These are phyloP conservation scores for Phyto melanocephala DNA, from an alignment of 2,888 invertebrate species.

Conservation along the genomic window DNA sequence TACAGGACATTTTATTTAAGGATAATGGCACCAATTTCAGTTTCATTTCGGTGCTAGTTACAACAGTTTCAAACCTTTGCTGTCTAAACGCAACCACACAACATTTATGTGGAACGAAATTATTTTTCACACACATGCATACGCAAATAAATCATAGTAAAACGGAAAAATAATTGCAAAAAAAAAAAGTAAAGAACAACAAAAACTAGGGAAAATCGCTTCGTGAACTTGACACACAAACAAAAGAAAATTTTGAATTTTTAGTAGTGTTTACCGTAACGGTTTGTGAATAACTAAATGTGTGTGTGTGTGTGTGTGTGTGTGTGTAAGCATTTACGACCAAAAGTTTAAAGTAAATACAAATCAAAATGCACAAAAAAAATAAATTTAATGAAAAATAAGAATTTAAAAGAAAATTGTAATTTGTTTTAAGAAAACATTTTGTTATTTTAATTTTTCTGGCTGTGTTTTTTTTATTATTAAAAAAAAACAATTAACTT, in stretches of 20 bases:
- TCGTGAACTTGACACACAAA: constrained; percentile 64
- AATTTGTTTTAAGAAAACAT: no score
- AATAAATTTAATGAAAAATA: constrained; percentile 1
- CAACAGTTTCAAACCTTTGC: constrained; percentile 40
- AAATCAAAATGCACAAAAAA: neutral
- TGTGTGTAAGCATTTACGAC: neutral
- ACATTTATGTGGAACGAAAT: constrained; percentile 44
- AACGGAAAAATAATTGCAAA: neutral
- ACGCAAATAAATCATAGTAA: neutral
- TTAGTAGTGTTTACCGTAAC: constrained; percentile 54
- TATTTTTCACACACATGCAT: neutral
- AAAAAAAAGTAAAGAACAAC: constrained; percentile 1
- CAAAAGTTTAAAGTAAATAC: constrained; percentile 10
- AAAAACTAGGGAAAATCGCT: constrained; percentile 42
- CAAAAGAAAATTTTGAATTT: constrained; percentile 40
- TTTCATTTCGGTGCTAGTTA: constrained; percentile 64
- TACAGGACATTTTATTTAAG: constrained; percentile 61
- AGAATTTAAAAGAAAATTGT: neutral
- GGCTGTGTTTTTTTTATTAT: no score
- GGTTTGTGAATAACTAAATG: constrained; percentile 28
- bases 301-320: neutral
- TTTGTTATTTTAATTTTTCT: no score
- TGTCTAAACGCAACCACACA: constrained; percentile 16
- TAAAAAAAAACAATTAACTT: neutral
- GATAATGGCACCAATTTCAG: constrained; percentile 64